Base-by-base conservation (phyloP, 2,113 vertebrate genomes). In the Chaetorhynchus papuensis region DNA sequence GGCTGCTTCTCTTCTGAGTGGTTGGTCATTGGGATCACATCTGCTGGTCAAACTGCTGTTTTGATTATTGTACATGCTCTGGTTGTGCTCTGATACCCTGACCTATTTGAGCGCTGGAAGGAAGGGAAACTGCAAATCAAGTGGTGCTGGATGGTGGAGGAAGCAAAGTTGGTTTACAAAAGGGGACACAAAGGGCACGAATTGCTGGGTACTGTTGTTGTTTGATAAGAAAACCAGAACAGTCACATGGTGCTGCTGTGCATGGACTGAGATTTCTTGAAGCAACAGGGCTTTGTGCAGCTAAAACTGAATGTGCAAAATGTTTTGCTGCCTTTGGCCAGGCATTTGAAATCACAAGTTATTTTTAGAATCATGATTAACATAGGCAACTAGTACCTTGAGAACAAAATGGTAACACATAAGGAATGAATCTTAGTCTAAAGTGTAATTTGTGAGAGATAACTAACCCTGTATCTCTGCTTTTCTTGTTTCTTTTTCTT, bases 401-500 rank as follows among this genome's bases (percentile, higher is more conserved):
- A 74, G 59, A 92, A 11, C 45, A 44, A 83, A 86, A 41, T 28
- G 20, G 11, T 69, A 71, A 16, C 26, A 16, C 11, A 24, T 23
- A 37, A 70, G 47, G 50, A 79, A 49, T 33, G 33, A 57, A 52
- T 64, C 45, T 87, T 23, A 45, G 39, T 10, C 47, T 59, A 37
- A 78, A 14, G 12, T 69, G 50, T 65, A 56, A 53, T 60, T 52
- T 54, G 7, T 70, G 39, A 47, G 42, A 65, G 21, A 13, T 42
- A n/a, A 82, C 71, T 93, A 93, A 93, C 69, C 30, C 8, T 4
- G 11, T 26, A 10, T 87, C 78, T 91, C 57, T 93, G 4, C 44
- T 78, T 71, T 53, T 89, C 69, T 88, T 88, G 37, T 94, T 83
- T 90, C 63, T 92, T 78, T 91, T 35, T 88, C 61, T 84, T 80